phyloP scores from a whole-genome alignment of 2,113 vertebrate genomes.

The Zapornia atra region DNA sequence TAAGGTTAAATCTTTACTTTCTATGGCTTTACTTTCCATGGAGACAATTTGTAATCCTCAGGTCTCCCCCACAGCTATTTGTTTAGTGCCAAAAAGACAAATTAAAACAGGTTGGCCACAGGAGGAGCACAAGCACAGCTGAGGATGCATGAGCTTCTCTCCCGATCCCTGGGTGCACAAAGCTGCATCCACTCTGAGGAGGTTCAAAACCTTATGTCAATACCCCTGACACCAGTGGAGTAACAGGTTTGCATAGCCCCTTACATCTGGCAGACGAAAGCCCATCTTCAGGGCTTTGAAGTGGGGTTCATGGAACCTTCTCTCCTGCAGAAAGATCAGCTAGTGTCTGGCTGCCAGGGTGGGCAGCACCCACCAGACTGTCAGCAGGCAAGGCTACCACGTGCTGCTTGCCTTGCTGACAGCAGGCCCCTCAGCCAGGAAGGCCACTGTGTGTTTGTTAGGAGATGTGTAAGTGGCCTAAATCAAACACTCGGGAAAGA shows the following conservation, averaged over 20 bases:
- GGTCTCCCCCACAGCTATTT: neutral
- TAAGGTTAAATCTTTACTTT: neutral
- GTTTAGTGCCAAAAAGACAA: neutral
- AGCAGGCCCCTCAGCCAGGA: neutral
- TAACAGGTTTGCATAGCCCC: neutral
- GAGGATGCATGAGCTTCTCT: neutral
- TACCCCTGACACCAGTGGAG: neutral
- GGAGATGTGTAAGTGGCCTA: neutral
- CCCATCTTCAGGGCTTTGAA: neutral
- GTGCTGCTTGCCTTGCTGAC: neutral
- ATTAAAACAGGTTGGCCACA: neutral
- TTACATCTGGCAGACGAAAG: neutral
- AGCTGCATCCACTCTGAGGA: neutral
- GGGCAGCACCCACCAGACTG: accelerated
- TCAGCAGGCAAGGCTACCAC: neutral
- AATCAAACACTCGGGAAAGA: neutral
- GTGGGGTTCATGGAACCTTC: neutral
- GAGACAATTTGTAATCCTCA: neutral
- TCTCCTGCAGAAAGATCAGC: neutral
- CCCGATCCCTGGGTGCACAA: neutral
- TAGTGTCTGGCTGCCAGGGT: neutral
- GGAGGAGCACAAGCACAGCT: neutral
- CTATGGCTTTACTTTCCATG: neutral
- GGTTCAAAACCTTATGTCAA: neutral
- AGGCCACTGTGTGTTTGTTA: neutral